A percentile compares a stretch with the other conserved stretches of the same genome.
These are phyloP conservation scores for Agrenia bidenticulata DNA, from an alignment of 2,888 invertebrate genomes.

Conservation along the genomic window DNA sequence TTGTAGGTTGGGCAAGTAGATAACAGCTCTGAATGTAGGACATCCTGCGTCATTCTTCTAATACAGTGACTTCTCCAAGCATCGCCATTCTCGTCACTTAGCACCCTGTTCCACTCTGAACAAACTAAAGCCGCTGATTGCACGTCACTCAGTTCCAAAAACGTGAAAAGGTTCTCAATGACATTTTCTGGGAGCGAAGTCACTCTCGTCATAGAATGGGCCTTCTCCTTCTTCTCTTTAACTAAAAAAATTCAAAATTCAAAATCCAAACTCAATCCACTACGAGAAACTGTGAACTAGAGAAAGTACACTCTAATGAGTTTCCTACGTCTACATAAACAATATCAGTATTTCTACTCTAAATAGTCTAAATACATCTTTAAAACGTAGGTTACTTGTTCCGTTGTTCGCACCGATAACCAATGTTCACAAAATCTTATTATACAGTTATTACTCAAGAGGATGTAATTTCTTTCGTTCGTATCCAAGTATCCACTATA, in stretches of 20 bases:
- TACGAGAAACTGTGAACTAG: not conserved
- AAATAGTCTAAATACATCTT: no score
- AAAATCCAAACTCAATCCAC: not conserved
- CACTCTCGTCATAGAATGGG: not conserved
- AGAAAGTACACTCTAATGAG: not conserved
- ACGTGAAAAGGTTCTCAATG: constrained; percentile 87
- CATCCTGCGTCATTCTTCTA: constrained; percentile 80
- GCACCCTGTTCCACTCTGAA: constrained; percentile 85
- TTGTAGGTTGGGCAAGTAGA: constrained; percentile 86
- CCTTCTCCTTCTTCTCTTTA: not conserved
- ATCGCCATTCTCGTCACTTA: constrained; percentile 91
- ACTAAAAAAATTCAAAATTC: no score
- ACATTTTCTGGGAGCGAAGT: constrained; percentile 71
- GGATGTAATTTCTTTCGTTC: no score
- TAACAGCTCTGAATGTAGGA: constrained; percentile 85
- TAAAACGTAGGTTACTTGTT: no score
- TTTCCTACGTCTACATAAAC: no score
- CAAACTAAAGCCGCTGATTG: constrained; percentile 85
- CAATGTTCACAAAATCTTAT: no score
- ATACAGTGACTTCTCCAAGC: constrained; percentile 91
- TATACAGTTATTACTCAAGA: no score
- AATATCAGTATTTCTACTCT: no score
- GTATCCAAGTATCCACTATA: no score
- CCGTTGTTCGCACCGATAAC: no score
- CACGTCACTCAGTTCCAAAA: constrained; percentile 81